Conservation (phyloP, 2,797 vertebrate genomes). For the Xenopus petersii region DNA sequence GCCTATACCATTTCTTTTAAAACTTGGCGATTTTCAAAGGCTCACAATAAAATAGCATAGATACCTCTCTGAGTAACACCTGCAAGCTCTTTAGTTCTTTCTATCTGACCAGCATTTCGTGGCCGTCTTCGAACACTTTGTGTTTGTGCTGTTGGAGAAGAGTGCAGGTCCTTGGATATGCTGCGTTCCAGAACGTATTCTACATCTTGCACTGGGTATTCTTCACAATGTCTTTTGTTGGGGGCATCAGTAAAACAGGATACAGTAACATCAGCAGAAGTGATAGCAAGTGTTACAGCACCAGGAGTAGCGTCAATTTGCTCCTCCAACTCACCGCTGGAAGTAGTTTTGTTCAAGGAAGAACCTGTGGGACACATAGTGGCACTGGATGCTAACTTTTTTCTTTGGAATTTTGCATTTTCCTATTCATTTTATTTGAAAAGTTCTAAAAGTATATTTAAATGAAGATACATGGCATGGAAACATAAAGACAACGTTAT, state of each 20-base stretch:
- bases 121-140: conserved; percentile 69
- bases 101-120: conserved; percentile 77
- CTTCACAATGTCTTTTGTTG: conserved; percentile 69
- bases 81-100: conserved; percentile 79
- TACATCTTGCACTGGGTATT: conserved; percentile 64
- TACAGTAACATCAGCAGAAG: conserved; percentile 75
- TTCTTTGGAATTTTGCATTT: conserved; percentile 67
- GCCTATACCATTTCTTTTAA: conserved; percentile 51
- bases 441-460: conserved; percentile 46
- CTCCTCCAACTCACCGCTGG: conserved; percentile 78
- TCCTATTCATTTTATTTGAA: conserved; percentile 60
- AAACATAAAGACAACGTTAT: conserved; percentile 39
- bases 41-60: conserved; percentile 77
- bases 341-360: conserved; percentile 75
- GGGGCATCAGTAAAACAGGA: conserved; percentile 72
- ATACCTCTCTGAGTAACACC: conserved; percentile 82
- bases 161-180: conserved; percentile 59
- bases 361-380: conserved; percentile 81
- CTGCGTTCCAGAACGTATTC: conserved; percentile 66
- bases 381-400: conserved; percentile 82
- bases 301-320: conserved; percentile 69
- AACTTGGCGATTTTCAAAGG: conserved; percentile 59
- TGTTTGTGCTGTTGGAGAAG: conserved; percentile 66
- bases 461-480: conserved; percentile 39
- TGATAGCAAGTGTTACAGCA: conserved; percentile 74